phyloP scores from a whole-genome alignment of 2,888 invertebrate species.

The Syritta pipiens region DNA sequence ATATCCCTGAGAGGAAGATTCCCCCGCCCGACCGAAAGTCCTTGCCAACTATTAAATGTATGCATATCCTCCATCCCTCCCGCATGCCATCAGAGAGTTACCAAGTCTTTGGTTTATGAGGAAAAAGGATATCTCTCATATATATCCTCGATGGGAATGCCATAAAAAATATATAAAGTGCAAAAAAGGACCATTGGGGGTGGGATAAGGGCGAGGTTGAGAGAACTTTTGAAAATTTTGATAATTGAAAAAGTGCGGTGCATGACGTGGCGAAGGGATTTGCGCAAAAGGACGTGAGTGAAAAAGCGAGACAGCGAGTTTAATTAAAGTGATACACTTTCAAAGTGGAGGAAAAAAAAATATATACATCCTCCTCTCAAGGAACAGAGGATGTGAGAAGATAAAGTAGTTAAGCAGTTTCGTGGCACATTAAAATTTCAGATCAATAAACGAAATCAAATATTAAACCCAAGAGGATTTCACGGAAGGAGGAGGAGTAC shows the following conservation, averaged over 20 bases:
- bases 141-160: conserved; percentile 7
- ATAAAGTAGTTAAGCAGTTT: conserved; percentile 23
- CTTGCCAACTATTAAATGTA: too few species aligned
- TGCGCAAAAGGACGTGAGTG: not conserved
- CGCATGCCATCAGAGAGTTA: not conserved
- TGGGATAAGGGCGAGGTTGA: not conserved
- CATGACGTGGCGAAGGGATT: too few species aligned
- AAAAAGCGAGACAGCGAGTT: not conserved
- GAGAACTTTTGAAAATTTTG: conserved; percentile 31
- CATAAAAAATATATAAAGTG: not conserved
- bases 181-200: not conserved
- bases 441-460: conserved; percentile 53
- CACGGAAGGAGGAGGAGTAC: too few species aligned
- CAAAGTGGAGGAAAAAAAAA: not conserved
- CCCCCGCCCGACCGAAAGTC: not conserved
- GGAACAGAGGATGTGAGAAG: not conserved
- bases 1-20: conserved; percentile 2
- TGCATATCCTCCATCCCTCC: too few species aligned
- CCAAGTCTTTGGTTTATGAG: conserved; percentile 4
- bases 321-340: conserved; percentile 39
- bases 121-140: conserved; percentile 9
- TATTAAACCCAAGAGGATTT: conserved; percentile 28
- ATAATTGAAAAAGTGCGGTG: conserved; percentile 41
- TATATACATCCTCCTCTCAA: too few species aligned
- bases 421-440: conserved; percentile 39